Percentiles rank a stretch among this genome's conserved stretches.
Conservation (phyloP, 2,888 invertebrate genomes). For the Mylabris sibirica region DNA sequence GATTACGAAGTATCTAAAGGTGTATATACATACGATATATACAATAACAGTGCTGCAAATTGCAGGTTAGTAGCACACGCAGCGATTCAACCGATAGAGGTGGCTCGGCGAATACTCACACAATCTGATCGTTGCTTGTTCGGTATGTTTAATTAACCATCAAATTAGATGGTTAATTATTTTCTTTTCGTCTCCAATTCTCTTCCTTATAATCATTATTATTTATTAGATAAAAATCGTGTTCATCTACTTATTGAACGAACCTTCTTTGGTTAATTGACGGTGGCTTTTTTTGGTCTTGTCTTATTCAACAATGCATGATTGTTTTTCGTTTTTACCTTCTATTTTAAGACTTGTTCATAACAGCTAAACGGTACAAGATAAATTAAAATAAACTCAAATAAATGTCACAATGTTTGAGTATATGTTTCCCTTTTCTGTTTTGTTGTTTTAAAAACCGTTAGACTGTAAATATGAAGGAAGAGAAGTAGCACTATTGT, state of each 20-base stretch:
- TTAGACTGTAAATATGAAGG: conserved; percentile 4
- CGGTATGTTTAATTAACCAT: conserved; percentile 26
- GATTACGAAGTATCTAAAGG: not conserved
- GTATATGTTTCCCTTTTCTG: conserved; percentile 6
- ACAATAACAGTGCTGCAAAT: conserved; percentile 34
- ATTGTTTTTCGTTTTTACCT: not conserved
- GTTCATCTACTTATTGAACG: conserved; percentile 9
- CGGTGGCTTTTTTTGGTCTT: not conserved
- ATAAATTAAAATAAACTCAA: conserved; percentile 12
- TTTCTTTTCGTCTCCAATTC: not conserved
- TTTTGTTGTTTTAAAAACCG: not conserved
- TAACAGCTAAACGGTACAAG: not conserved
- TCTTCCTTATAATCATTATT: not conserved
- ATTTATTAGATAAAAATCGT: not conserved
- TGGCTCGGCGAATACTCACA: conserved; percentile 22
- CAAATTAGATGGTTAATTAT: conserved; percentile 12
- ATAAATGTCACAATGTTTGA: conserved; percentile 6
- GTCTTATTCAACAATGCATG: not conserved
- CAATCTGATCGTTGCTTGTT: conserved; percentile 15
- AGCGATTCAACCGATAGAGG: conserved; percentile 40
- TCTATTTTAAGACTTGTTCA: not conserved
- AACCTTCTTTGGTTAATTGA: conserved; percentile 1
- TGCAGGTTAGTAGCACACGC: conserved; percentile 45
- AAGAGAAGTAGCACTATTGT: not conserved
- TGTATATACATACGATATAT: not conserved